Evolutionary conservation across 2,113 vertebrate genomes (phyloP), one percentile per base, ranked within the genome.

Genomic region (Fukomys damarensis): DNA sequence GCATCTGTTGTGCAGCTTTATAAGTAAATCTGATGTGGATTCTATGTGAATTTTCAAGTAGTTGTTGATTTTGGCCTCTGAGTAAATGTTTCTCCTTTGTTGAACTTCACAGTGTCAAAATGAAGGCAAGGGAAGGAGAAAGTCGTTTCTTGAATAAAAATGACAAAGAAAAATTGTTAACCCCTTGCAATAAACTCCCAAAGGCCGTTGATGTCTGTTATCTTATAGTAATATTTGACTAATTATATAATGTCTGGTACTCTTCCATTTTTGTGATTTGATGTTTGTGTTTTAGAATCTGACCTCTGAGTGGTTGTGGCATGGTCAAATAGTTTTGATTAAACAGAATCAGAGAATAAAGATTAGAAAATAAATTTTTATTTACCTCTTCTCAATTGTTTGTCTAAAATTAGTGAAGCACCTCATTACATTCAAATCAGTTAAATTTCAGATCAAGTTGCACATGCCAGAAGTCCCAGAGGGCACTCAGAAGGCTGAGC

Each of bases 321-420:
- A 26, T 88, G 82, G 32, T 19, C 63, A 32, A 2, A n/a, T 81
- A 12, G 82, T 54, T 95, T 93, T 30, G 58, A 61, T 41, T 59
- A 46, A 66, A 66, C 61, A 65, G n/a, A 84, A 80, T 58, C n/a
- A 79, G 35, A 59, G 52, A 86, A 77, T 63, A 19, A 92, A 77
- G 22, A n/a, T 65, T 56, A 89, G 61, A 43, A 89, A 88, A 80
- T 68, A 63, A 7, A 54, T 93, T 82, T 90, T 92, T 82, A 24
- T 65, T 88, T 46, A 0, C 30, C 41, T 91, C 30, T 35, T 70
- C 46, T 91, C 49, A 61, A 46, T 54, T 83, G 58, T 41, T 82
- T 66, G 26, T 63, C 63, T 96, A 59, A 77, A 96, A 91, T 91
- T 77, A 93, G 52, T 46, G 1, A 72, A 91, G 83, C 49, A 83